Conservation (phyloP, 2,888 invertebrate species). For the Synanthedon tipuliformis region DNA sequence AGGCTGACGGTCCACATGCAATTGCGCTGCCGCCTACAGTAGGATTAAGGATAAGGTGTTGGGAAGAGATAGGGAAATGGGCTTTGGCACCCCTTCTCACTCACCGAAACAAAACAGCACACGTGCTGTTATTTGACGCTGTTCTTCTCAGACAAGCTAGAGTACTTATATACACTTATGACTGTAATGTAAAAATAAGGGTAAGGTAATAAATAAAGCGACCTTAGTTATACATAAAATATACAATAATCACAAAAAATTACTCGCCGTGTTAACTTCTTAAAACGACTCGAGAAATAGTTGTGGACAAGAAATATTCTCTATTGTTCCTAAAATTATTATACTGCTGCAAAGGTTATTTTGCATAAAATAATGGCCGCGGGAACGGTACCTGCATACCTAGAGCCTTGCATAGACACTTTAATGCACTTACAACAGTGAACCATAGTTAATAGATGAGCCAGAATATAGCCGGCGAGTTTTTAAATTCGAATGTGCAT, state of each 20-base stretch:
- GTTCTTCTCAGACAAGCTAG: too few relatives aligned
- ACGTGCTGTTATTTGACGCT: too few relatives aligned
- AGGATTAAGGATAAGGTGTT: too few relatives aligned
- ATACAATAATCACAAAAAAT: background rate
- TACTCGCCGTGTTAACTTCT: background rate
- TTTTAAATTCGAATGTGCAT: slow-evolving; percentile 10
- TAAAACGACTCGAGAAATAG: background rate
- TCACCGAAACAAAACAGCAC: too few relatives aligned
- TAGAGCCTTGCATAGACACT: slow-evolving; percentile 24
- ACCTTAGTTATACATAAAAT: too few relatives aligned
- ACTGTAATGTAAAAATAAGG: too few relatives aligned
- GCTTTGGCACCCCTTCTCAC: too few relatives aligned
- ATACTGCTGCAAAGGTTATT: slow-evolving; percentile 36
- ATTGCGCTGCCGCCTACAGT: too few relatives aligned
- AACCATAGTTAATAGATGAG: slow-evolving; percentile 28
- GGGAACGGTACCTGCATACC: slow-evolving; percentile 25
- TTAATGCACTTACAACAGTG: slow-evolving; percentile 44
- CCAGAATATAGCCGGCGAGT: slow-evolving; percentile 23
- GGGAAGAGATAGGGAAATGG: too few relatives aligned
- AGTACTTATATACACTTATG: too few relatives aligned
- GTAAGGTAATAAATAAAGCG: too few relatives aligned
- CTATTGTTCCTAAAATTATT: slow-evolving; percentile 49
- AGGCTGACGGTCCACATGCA: too few relatives aligned
- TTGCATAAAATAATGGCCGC: slow-evolving; percentile 53
- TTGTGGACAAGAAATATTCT: slow-evolving; percentile 26